Evolutionary conservation across 2,113 vertebrate genomes (phyloP).

Genomic region (Ochotona curzoniae): DNA sequence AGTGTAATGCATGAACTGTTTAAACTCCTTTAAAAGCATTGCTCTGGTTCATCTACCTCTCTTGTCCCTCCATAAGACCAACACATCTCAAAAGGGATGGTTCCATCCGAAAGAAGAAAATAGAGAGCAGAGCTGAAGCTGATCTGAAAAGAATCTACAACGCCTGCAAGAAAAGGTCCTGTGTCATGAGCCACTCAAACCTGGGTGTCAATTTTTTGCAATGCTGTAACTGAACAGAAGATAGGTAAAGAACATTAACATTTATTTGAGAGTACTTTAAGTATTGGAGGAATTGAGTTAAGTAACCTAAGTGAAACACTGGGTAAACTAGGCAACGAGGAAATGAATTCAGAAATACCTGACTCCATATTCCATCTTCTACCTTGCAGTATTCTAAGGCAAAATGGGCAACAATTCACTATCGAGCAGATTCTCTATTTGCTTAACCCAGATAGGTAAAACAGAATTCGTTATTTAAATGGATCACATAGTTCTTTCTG

Average conservation of each 20-base stretch:
- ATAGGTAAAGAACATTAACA: neutral
- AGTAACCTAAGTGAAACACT: neutral
- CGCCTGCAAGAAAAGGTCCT: neutral
- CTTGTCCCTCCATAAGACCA: neutral
- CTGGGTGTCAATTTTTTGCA: neutral
- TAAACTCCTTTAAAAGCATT: neutral
- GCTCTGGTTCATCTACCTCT: neutral
- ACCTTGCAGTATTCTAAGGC: neutral
- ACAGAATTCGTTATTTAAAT: neutral
- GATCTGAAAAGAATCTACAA: neutral
- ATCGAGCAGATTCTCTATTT: neutral
- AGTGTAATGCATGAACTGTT: neutral
- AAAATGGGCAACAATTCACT: neutral
- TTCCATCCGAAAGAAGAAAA: neutral
- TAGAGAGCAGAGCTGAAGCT: neutral
- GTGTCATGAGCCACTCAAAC: neutral
- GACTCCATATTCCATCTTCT: neutral
- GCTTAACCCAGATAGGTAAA: neutral
- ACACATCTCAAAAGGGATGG: neutral
- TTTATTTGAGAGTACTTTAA: neutral
- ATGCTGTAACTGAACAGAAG: neutral
- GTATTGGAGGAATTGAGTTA: neutral
- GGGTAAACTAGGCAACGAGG: neutral
- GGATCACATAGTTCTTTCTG: neutral
- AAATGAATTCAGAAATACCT: neutral